phyloP scores from a whole-genome alignment of 2,113 vertebrate species.

The Camelus bactrianus region DNA sequence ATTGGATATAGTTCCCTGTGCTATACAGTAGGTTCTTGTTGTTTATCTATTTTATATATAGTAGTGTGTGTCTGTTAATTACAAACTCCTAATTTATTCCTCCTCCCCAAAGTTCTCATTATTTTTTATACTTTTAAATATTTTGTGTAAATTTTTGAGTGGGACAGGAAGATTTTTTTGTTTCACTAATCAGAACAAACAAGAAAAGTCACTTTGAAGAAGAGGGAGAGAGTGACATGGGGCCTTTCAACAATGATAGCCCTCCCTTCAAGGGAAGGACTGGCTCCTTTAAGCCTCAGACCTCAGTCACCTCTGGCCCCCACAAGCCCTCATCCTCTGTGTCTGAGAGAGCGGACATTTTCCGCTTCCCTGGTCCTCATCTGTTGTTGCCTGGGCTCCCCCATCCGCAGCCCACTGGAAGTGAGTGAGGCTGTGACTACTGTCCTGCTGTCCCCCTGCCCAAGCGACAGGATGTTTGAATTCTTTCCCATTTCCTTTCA shows the following conservation, averaged over 20 bases:
- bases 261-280: background rate
- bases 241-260: too few relatives aligned
- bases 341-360: background rate
- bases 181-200: background rate
- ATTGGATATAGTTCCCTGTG: too few relatives aligned
- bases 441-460: background rate
- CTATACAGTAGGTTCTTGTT: too few relatives aligned
- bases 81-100: too few relatives aligned
- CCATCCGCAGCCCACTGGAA: background rate
- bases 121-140: background rate
- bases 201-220: background rate
- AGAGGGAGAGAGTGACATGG: fast-evolving
- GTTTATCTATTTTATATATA: too few relatives aligned
- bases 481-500: background rate
- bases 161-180: background rate
- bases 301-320: background rate
- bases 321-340: background rate
- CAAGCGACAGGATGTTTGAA: background rate
- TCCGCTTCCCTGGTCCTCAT: background rate
- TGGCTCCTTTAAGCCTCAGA: background rate
- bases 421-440: background rate
- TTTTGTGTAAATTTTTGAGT: background rate
- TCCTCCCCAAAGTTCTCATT: too few relatives aligned
- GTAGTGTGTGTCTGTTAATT: too few relatives aligned
- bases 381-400: background rate